Evolutionary conservation across 2,113 vertebrate species (phyloP), one percentile per base, ranked within the genome.

Genomic region (Coturnix japonica): DNA sequence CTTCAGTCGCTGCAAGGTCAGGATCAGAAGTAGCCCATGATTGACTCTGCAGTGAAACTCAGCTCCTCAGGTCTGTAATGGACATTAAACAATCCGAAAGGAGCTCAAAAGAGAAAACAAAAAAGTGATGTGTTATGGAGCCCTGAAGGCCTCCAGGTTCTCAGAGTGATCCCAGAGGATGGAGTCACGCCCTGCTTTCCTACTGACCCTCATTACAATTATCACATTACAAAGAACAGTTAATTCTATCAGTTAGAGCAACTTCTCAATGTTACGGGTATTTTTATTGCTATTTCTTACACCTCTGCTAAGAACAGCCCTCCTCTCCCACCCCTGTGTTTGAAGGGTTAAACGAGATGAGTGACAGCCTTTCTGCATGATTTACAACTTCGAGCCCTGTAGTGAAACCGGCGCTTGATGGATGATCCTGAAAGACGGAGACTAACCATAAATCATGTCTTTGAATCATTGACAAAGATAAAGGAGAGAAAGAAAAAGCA

Each of bases 401-500:
- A 98, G 98, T 99, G 98, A 98, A 99, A 98, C 98, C 98, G 86
- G 98, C 96, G 96, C 98, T 98, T 99, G 99, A 99, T 99, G 99
- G 99, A 99, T 99, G 99, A 99, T 98, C 98, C 98, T 98, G 98
- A 98, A 99, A 99, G 99, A 99, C 98, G 98, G 98, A 99, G 98
- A 99, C 98, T 97, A 98, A 98, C 99, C 99, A 99, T 99, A 99
- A 99, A 99, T 99, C 99, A 99, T 99, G 99, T 99, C 99, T 99
- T 99, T 99, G 99, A 99, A 99, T 99, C 99, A 99, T 99, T 99
- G 99, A 99, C 99, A 99, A 98, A 99, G 99, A 99, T 99, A 99
- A 99, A 99, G 98, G 98, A 99, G 99, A 98, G 98, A 98, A 98
- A 98, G 98, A 98, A 98, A 98, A 99, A 98, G 98, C 98, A 98